A percentile compares a stretch with the other conserved stretches of the same genome.
Conservation (phyloP, 2,113 vertebrate genomes). For the Neomonachus schauinslandi region DNA sequence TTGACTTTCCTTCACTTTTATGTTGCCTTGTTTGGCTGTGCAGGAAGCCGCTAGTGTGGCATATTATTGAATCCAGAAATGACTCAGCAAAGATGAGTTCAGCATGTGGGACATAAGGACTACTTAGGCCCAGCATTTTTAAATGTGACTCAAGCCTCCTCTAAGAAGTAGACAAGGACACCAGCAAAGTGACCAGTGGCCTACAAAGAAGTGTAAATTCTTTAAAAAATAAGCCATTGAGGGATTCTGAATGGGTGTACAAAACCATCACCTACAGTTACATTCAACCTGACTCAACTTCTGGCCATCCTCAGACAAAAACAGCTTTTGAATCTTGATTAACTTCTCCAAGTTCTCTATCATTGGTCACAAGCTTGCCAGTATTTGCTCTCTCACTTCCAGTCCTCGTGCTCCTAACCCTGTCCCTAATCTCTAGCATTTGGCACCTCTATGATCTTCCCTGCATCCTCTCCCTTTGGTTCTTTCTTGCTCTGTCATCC, state of each 20-base stretch:
- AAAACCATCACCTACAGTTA: not conserved
- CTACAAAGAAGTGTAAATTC: not conserved
- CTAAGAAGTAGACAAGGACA: not conserved
- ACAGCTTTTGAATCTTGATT: not conserved
- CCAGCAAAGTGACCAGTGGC: not conserved
- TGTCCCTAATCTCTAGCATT: not conserved
- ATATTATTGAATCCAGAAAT: not conserved
- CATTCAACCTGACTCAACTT: not conserved
- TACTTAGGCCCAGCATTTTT: not conserved
- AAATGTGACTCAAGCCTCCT: not conserved
- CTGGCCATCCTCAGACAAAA: not conserved
- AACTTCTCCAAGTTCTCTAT: not conserved
- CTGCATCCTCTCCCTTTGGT: not conserved
- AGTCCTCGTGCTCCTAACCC: not conserved
- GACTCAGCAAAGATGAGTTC: not conserved
- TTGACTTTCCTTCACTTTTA: not conserved
- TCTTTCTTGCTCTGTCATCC: not conserved
- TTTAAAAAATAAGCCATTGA: not conserved
- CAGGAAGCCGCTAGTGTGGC: not conserved
- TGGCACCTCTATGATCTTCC: not conserved
- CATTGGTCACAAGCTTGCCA: not conserved
- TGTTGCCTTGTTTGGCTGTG: not conserved
- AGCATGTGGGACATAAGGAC: not conserved
- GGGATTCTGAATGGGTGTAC: not conserved
- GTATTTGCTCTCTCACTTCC: not conserved